Percentiles rank a stretch among this genome's conserved stretches.
Evolutionary conservation across 2,888 invertebrate genomes (phyloP).

Genomic region (Trissolcus japonicus): DNA sequence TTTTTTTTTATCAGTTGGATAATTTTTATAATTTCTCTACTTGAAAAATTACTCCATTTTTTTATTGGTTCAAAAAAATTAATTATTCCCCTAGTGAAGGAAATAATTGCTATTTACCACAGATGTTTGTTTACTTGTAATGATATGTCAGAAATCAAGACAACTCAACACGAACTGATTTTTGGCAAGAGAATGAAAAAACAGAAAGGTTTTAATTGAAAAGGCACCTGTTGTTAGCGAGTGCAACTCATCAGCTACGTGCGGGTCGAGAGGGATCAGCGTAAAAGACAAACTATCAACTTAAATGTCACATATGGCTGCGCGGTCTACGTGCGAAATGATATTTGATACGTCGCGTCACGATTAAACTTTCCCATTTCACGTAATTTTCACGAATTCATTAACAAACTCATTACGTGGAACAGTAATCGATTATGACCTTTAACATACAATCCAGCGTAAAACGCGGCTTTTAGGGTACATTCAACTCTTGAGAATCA

Average conservation of each 20-base stretch:
- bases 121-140: no score
- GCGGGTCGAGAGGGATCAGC: constrained; percentile 47
- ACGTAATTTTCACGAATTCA: constrained; percentile 53
- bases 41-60: no score
- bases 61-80: no score
- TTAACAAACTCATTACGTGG: constrained; percentile 51
- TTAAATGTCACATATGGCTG: constrained; percentile 56
- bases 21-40: no score
- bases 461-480: constrained; percentile 46
- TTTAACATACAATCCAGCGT: constrained; percentile 43
- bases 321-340: constrained; percentile 52
- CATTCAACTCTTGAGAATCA: constrained; percentile 31
- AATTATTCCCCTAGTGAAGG: no score
- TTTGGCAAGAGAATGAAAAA: no score
- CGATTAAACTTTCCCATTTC: constrained; percentile 51
- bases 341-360: constrained; percentile 43
- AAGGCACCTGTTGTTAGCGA: no score
- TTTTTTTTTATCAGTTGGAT: no score
- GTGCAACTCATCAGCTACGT: constrained; percentile 25
- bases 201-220: no score
- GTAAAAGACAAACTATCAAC: constrained; percentile 55
- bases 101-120: no score
- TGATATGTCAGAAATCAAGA: no score
- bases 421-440: constrained; percentile 49
- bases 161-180: no score